Percentiles rank a stretch among this genome's conserved stretches.
These are phyloP conservation scores for Nannoperca obscura DNA, from an alignment of 2,797 vertebrate genomes.

Conservation along the genomic window DNA sequence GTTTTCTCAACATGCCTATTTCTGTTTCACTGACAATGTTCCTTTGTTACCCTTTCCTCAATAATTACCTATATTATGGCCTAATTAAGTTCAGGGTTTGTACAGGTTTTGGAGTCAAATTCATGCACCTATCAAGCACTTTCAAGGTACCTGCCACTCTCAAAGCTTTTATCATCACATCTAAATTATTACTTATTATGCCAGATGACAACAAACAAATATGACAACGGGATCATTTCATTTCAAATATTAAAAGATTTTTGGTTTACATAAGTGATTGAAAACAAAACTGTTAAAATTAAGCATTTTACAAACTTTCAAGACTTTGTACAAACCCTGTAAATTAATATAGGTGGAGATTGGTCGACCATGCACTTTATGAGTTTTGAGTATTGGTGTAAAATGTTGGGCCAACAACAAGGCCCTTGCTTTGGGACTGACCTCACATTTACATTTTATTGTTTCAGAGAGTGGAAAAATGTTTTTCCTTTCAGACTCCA, in stretches of 20 bases:
- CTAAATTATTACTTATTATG: too few relatives aligned
- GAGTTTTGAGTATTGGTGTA: neutral
- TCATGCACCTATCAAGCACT: too few relatives aligned
- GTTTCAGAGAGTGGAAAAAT: conserved; percentile 68
- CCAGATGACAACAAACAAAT: too few relatives aligned
- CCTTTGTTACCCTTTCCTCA: neutral
- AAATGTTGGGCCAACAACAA: conserved; percentile 46
- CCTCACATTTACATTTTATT: conserved; percentile 64
- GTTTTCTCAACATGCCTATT: neutral
- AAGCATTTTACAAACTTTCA: too few relatives aligned
- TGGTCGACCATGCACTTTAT: neutral
- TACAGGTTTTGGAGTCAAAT: too few relatives aligned
- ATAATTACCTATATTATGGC: neutral
- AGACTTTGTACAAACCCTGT: too few relatives aligned
- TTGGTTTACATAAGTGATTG: too few relatives aligned
- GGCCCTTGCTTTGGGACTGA: conserved; percentile 39
- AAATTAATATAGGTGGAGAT: neutral
- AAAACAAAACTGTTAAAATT: too few relatives aligned
- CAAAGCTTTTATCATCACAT: too few relatives aligned
- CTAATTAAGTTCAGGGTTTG: neutral
- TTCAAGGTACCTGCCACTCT: too few relatives aligned
- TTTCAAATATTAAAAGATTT: too few relatives aligned
- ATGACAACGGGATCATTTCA: too few relatives aligned
- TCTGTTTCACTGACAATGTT: neutral
- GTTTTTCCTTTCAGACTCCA: conserved; percentile 63